These are phyloP conservation scores for Aix galericulata DNA, from an alignment of 2,113 vertebrate species.

Conservation along the genomic window DNA sequence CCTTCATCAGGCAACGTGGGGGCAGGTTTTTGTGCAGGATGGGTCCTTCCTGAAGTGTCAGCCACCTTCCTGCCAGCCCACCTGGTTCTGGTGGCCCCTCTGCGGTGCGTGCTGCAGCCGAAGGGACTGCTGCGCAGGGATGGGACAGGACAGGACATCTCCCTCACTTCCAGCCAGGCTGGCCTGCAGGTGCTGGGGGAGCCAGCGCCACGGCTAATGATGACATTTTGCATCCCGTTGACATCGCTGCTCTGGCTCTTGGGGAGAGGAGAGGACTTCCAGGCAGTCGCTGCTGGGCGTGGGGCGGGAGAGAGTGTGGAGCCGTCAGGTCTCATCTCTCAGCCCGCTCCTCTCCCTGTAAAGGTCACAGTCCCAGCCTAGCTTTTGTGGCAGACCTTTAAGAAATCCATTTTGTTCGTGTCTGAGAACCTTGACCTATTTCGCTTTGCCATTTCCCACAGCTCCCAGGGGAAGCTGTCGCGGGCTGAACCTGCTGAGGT, in stretches of 20 bases:
- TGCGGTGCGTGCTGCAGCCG: rapidly evolving
- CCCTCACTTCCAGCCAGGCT: not conserved
- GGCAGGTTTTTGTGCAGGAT: rapidly evolving
- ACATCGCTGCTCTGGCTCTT: rapidly evolving
- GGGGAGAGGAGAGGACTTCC: not conserved
- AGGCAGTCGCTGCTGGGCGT: not conserved
- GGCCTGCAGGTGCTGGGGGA: not conserved
- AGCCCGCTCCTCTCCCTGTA: not conserved
- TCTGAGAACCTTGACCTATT: slow-evolving; percentile 58
- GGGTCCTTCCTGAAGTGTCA: not conserved
- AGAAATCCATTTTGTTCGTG: slow-evolving; percentile 25
- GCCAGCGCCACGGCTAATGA: rapidly evolving
- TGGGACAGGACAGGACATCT: not conserved
- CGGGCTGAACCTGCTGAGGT: not conserved
- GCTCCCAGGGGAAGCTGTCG: not conserved
- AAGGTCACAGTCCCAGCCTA: slow-evolving; percentile 60
- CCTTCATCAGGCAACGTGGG: rapidly evolving
- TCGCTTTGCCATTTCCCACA: slow-evolving; percentile 46
- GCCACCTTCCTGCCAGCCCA: not conserved
- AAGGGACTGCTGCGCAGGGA: not conserved
- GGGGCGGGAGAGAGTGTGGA: not conserved
- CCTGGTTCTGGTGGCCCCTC: not conserved
- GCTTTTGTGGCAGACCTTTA: slow-evolving; percentile 59
- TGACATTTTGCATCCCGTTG: not conserved
- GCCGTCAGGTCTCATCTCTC: slow-evolving; percentile 24